Evolutionary conservation across 92 coral and sea anemone genomes (phyloP), one percentile per base, ranked within the genome.

Genomic region (Epizoanthus scotinus): DNA sequence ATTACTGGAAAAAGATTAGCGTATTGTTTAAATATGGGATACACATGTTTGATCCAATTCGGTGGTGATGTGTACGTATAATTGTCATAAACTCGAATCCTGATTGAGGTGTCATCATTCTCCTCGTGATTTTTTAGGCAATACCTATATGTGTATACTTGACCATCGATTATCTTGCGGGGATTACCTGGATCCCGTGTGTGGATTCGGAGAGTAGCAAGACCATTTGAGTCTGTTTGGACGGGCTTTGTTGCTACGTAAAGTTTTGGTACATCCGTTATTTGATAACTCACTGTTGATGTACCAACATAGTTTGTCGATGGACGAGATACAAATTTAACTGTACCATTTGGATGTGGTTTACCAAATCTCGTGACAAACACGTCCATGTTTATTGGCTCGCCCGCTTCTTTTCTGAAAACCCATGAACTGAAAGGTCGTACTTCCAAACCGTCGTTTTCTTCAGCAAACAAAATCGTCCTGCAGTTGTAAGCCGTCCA

Each of bases 1-100:
- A 93, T 93, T 10, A 86, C 97, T 2, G 97, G 97, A 65, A 78
- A 90, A 49, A 93, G 86, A 47, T 80, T 87, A n/a, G 94, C 97
- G 69, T 93, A 93, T 31, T 85, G 97, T 59, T 87, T 86, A 21
- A 93, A 90, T 6, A 93, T 93, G 1, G 97, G 97, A 58, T 70
- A 84, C 3, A 93, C 78, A 58, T 93, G 71, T 24, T 82, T 88
- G 25, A 93, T 54, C 97, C 97, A 93, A 0, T 87, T 90, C 59
- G 94, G 84, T 17, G 83, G 67, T 18, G 79, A 63, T 0, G 50
- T 49, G 21, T 27, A 66, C 0, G 40, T 5, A 31, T 82, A 82
- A 1, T 83, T 9, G 70, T 89, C 88, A 40, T 63, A 89, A 5
- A 72, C 90, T 13, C 26, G 63, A 52, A 92, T 82, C 47, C 79